phyloP scores from a whole-genome alignment of 2,888 invertebrate species.

The Blera fallax region DNA sequence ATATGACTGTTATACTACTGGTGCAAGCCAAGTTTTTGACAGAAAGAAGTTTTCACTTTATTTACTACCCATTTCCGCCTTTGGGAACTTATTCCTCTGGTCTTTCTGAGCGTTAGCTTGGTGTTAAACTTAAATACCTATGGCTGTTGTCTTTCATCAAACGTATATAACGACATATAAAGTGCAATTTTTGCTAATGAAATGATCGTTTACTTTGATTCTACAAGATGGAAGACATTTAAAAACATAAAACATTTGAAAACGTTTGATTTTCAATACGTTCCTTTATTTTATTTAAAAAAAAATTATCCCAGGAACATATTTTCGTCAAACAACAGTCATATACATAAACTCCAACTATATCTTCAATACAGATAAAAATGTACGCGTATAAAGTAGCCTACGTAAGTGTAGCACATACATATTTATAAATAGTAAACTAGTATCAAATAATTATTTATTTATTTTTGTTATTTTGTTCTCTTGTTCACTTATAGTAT shows the following conservation, averaged over 20 bases:
- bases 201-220: no score
- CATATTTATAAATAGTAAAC: slow-evolving; percentile 15
- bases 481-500: not conserved
- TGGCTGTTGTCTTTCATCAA: no score
- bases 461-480: not conserved
- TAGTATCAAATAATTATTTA: slow-evolving; percentile 24
- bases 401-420: not conserved
- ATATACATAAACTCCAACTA: not conserved
- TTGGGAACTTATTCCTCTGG: no score
- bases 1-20: no score
- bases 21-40: no score
- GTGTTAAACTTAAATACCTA: no score
- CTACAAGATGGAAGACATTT: no score
- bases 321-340: not conserved
- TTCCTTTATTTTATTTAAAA: slow-evolving; percentile 8
- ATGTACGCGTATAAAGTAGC: not conserved
- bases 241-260: not conserved
- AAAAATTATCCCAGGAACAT: slow-evolving; percentile 1
- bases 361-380: slow-evolving; percentile 14
- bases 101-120: no score
- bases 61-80: no score
- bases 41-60: no score
- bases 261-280: not conserved
- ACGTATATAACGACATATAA: no score
- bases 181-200: no score